Conservation (phyloP, 2,888 invertebrate genomes). For the Drosophila mayaguana region DNA sequence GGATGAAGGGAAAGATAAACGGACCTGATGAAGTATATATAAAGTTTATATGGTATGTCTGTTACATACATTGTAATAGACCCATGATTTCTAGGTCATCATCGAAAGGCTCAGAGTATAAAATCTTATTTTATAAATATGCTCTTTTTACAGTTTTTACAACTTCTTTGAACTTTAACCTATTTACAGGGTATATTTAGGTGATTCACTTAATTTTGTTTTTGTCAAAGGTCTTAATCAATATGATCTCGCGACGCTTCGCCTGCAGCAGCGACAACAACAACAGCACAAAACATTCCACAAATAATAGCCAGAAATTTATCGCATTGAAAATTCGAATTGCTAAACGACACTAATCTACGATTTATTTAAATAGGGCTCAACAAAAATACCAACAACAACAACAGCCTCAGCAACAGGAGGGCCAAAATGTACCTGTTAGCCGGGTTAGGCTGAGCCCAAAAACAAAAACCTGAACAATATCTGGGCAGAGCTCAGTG, state of each 20-base stretch:
- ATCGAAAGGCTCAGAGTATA: too few species aligned
- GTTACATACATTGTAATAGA: too few species aligned
- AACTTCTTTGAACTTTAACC: background rate
- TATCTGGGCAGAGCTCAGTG: constrained; percentile 32
- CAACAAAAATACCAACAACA: constrained; percentile 12
- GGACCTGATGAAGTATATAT: too few species aligned
- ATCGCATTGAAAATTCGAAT: constrained; percentile 57
- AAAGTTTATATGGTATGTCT: too few species aligned
- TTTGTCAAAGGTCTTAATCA: constrained; percentile 47
- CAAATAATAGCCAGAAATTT: constrained; percentile 33
- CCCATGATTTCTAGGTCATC: background rate
- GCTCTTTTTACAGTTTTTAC: background rate
- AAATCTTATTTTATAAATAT: too few species aligned
- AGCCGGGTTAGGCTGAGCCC: constrained; percentile 38
- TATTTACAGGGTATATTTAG: background rate
- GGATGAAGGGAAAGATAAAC: too few species aligned
- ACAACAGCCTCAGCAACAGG: constrained; percentile 12
- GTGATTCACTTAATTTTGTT: background rate
- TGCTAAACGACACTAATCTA: constrained; percentile 78
- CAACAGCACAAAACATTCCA: constrained; percentile 37
- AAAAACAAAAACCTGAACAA: constrained; percentile 17
- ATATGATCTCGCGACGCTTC: constrained; percentile 27
- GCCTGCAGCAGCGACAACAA: background rate
- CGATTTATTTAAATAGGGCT: constrained; percentile 72
- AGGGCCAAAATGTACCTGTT: constrained; percentile 58